A percentile compares a stretch with the other conserved stretches of the same genome.
phyloP scores from a whole-genome alignment of 2,113 vertebrate species.

The Canis aureus region DNA sequence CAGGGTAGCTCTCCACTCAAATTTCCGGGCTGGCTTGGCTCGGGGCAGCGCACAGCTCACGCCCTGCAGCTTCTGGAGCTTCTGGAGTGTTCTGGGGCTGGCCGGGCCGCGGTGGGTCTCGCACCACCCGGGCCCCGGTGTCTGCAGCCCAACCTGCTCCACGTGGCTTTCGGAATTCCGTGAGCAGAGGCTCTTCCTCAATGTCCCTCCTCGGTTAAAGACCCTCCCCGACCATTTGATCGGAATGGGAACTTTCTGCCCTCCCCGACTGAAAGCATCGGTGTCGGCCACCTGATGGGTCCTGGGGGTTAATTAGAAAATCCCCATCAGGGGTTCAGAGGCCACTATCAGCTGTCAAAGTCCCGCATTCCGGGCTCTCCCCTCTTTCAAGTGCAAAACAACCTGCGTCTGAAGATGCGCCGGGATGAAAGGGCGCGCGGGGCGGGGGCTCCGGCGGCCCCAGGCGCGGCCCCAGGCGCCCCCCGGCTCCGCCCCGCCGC shows the following conservation, averaged over 20 bases:
- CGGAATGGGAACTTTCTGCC: slow-evolving; percentile 85
- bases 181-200: slow-evolving; percentile 9
- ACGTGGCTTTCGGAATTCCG: not conserved
- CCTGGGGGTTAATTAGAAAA: slow-evolving; percentile 92
- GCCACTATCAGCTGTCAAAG: slow-evolving; percentile 92
- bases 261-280: slow-evolving; percentile 87
- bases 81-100: not conserved
- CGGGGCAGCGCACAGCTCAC: not conserved
- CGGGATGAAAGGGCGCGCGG: slow-evolving; percentile 90
- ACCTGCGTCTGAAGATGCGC: slow-evolving; percentile 91
- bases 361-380: slow-evolving; percentile 88
- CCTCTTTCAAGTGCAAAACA: slow-evolving; percentile 93
- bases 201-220: slow-evolving; percentile 58
- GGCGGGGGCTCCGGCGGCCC: slow-evolving; percentile 46
- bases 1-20: not conserved
- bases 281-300: slow-evolving; percentile 89
- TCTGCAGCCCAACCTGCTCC: not conserved
- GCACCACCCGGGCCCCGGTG: no score
- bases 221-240: not conserved
- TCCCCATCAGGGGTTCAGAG: slow-evolving; percentile 90
- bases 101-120: not conserved
- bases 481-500: slow-evolving; percentile 74
- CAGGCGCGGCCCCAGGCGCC: no score
- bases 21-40: not conserved
- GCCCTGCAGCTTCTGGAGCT: not conserved